Conservation (phyloP, 2,888 invertebrate species). For the Drosophila colorata region DNA sequence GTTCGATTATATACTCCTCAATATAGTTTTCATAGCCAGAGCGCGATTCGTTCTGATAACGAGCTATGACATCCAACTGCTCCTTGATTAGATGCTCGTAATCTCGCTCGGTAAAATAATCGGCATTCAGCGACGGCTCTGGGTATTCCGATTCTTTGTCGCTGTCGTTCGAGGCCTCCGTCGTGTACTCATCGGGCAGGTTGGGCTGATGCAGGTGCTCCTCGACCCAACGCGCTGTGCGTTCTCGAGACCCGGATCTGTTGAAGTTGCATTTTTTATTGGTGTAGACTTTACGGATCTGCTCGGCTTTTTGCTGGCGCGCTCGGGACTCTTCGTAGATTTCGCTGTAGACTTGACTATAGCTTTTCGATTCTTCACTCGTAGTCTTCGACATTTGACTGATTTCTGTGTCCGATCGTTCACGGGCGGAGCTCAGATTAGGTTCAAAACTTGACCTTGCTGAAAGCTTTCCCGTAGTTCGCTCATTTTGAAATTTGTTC, state of each 20-base stretch:
- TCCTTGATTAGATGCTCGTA: constrained; percentile 13
- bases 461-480: too few species aligned
- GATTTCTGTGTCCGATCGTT: constrained; percentile 20
- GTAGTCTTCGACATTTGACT: constrained; percentile 37
- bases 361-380: constrained; percentile 58
- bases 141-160: constrained; percentile 3
- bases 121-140: not conserved
- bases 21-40: constrained; percentile 1
- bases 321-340: constrained; percentile 56
- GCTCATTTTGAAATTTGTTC: not conserved
- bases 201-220: constrained; percentile 12
- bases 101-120: not conserved
- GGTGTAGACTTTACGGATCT: constrained; percentile 31
- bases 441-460: not conserved
- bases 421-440: not conserved
- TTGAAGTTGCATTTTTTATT: constrained; percentile 11
- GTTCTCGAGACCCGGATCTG: not conserved
- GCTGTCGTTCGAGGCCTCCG: constrained; percentile 17
- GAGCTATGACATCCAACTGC: constrained; percentile 13
- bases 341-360: constrained; percentile 64
- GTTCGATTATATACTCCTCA: constrained; percentile 4
- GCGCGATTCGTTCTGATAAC: constrained; percentile 3
- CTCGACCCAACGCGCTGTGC: constrained; percentile 40
- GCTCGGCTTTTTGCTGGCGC: constrained; percentile 50
- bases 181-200: constrained; percentile 6